Evolutionary conservation across 2,113 vertebrate genomes (phyloP), one percentile per base, ranked within the genome.

Genomic region (Puntigrus tetrazona): DNA sequence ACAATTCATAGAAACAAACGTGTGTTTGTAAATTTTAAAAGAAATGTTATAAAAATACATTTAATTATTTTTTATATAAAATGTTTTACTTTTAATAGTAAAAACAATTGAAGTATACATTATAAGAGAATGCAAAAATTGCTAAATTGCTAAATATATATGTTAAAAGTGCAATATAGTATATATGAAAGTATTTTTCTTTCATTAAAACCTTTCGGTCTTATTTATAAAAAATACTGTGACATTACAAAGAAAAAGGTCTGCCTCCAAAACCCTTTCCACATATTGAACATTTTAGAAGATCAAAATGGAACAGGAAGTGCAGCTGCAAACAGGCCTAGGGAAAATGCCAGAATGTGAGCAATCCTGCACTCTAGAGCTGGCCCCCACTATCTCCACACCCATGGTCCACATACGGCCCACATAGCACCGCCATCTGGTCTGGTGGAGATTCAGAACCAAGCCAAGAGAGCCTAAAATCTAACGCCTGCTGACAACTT

Each of bases 351-450:
- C 92, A 92, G 90, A 86, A 89, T 87, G 91, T 91, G 93, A 93
- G 91, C 91, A 92, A 91, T 92, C 88, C 85, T 88, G 85, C 88
- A 84, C 91, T 86, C 88, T 83, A 80, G 67, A 89, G 87, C 88
- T 89, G 81, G 89, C 89, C 89, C 85, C 86, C 89, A 88, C 85
- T 86, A 89, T 85, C 89, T 34, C 88, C 73, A 77, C 85, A 87
- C 88, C 89, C 87, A 84, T 86, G 85, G 82, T 88, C 88, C 83
- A 89, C 89, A 87, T 87, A 59, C 91, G 91, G 91, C 92, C 91
- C 92, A 93, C 92, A 92, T 88, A 94, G 91, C 89, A 79, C 91
- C 85, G 92, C 94, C 94, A 94, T 94, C 94, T 94, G 94, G 92
- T 92, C 91, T 91, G 90, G 89, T 92, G 91, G 91, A 93, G 93